Evolutionary conservation across 2,113 vertebrate species (phyloP).

Genomic region (Entelurus aequoreus): DNA sequence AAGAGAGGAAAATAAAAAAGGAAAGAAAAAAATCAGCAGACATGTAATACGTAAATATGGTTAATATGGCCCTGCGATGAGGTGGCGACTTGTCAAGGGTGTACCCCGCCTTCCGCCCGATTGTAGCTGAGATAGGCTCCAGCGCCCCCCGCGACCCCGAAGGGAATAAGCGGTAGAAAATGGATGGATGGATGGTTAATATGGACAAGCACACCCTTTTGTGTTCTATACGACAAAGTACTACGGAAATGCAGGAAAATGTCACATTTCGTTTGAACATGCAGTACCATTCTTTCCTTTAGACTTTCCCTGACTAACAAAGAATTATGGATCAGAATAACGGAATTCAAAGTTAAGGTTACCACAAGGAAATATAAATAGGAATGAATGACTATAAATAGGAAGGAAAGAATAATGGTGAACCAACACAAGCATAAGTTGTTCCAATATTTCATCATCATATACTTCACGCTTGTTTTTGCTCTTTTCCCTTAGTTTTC

Average conservation of each 20-base stretch:
- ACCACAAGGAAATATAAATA: conserved; percentile 31
- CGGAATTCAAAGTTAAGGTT: conserved; percentile 23
- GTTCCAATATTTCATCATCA: conserved; percentile 16
- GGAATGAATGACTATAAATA: conserved; percentile 19
- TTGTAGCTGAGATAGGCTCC: no score
- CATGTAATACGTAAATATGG: neutral
- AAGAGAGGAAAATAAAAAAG: neutral
- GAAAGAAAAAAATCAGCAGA: conserved; percentile 18
- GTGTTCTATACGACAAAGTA: conserved; percentile 49
- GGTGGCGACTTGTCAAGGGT: no score
- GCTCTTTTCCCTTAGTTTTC: no score
- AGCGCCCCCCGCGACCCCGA: no score
- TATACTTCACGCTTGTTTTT: neutral
- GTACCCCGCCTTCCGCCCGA: no score
- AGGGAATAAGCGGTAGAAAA: no score
- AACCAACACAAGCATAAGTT: conserved; percentile 26
- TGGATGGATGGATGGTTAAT: no score
- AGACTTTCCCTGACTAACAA: conserved; percentile 23
- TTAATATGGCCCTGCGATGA: no score
- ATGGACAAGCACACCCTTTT: conserved; percentile 12
- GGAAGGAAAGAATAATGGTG: conserved; percentile 42
- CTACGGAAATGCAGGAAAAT: conserved; percentile 46
- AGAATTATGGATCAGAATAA: conserved; percentile 32
- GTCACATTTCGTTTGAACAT: conserved; percentile 35
- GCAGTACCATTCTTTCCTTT: conserved; percentile 48